phyloP scores from a whole-genome alignment of 2,888 invertebrate genomes.

The Pediacus dermestoides region DNA sequence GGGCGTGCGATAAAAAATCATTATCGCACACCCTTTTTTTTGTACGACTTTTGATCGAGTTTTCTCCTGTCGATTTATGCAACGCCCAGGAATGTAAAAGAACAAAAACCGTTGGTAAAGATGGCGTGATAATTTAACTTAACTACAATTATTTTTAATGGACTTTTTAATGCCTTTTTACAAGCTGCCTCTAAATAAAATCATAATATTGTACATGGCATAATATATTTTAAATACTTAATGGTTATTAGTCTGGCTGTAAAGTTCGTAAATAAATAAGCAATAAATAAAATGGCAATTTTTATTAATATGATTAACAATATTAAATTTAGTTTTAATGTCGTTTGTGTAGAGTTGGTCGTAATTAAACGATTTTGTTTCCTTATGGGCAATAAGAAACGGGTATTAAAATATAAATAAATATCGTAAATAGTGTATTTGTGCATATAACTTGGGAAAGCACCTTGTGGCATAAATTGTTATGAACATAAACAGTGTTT shows the following conservation, averaged over 20 bases:
- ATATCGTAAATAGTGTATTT: slow-evolving; percentile 14
- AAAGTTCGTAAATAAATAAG: neutral
- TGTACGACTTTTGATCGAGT: no score
- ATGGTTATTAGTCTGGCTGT: slow-evolving; percentile 7
- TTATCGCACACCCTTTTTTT: no score
- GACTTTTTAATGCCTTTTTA: no score
- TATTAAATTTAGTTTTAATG: slow-evolving; percentile 28
- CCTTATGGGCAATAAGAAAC: slow-evolving; percentile 29
- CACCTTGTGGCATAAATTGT: slow-evolving; percentile 31
- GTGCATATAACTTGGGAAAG: slow-evolving; percentile 19
- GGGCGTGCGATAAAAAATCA: no score
- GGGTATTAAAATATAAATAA: slow-evolving; percentile 23
- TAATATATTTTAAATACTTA: slow-evolving; percentile 6
- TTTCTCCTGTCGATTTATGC: no score
- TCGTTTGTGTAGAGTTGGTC: slow-evolving; percentile 17
- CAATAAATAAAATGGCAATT: slow-evolving; percentile 7
- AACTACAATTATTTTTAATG: no score
- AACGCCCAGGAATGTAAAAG: no score
- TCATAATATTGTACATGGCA: no score
- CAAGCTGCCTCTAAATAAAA: no score
- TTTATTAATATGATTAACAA: slow-evolving; percentile 28
- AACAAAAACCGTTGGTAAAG: no score
- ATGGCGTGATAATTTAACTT: no score
- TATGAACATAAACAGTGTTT: slow-evolving; percentile 32
- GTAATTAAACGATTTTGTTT: slow-evolving; percentile 28